Evolutionary conservation across 2,888 invertebrate genomes (phyloP), one percentile per base, ranked within the genome.

Genomic region (Rhopalosiphum nymphaeae): DNA sequence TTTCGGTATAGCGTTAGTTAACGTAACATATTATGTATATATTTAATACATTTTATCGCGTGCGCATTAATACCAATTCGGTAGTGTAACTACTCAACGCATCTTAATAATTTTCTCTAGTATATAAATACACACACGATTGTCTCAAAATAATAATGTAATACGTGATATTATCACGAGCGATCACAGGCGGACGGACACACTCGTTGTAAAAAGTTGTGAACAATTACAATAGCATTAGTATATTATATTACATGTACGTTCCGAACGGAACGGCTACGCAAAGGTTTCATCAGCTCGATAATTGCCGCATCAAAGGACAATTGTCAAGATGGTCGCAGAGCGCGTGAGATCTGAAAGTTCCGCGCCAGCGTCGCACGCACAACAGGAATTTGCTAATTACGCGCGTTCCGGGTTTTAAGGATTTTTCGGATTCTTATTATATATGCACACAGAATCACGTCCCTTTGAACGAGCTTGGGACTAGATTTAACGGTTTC

Each of bases 311-410:
- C 29, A 86, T 86, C 86, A 86, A 86, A 86, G 29, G 86, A 44
- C n/a, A 46, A 46, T 21, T 7, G 46, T n/a, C 2, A 16, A 86
- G 46, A n/a, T 7, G 86, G 46, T n/a, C 9, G 4, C 1, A n/a
- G 46, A 44, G 5, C 3, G 44, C 10, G 44, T 44, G 44, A 44
- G 13, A 86, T 86, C 29, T 1, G 13, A 86, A 86, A 44, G 86
- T 16, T 44, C 42, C 10, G 25, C 0, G 26, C 85, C 26, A 25
- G 36, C 0, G 84, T 7, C 29, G 7, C 29, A 2, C 46, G 86
- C 36, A 86, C 29, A 56, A 42, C 89, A 25, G 92, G 92, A 92
- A 92, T 92, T 92, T 67, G 87, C 61, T 92, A 92, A 92, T 92
- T 92, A 92, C 26, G 46, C 91, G 88, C 21, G 78, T 78, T 91